These are phyloP conservation scores for Limnephilus rhombicus DNA, from an alignment of 2,888 invertebrate genomes.

Conservation along the genomic window DNA sequence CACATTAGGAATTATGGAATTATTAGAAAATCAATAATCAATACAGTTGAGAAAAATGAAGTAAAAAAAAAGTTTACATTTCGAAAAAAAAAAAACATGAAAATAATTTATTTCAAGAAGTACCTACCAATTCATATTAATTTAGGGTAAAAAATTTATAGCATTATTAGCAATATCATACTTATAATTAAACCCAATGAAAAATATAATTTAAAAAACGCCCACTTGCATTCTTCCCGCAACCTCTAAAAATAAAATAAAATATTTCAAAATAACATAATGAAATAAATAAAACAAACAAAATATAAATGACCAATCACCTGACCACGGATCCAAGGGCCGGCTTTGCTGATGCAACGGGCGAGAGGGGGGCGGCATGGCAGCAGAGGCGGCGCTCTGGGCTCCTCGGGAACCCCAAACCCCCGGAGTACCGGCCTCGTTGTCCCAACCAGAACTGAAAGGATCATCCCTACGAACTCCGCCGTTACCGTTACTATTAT, in stretches of 20 bases:
- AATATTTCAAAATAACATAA: constrained; percentile 38
- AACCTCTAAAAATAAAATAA: constrained; percentile 29
- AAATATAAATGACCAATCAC: constrained; percentile 71
- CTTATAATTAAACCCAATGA: background rate
- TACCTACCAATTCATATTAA: background rate
- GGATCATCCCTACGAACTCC: constrained; percentile 55
- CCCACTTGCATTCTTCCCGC: background rate
- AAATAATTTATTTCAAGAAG: background rate
- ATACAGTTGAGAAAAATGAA: background rate
- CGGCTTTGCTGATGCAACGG: constrained; percentile 74
- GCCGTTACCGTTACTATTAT: constrained; percentile 23
- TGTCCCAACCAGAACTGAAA: constrained; percentile 61
- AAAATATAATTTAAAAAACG: background rate
- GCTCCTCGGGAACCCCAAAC: constrained; percentile 62
- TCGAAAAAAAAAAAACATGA: background rate
- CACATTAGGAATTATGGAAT: background rate
- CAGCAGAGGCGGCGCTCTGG: constrained; percentile 66
- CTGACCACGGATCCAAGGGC: constrained; percentile 79
- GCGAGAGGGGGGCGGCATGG: constrained; percentile 60
- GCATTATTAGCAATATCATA: background rate
- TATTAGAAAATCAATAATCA: background rate
- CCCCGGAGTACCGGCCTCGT: constrained; percentile 48
- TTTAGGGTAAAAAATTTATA: background rate
- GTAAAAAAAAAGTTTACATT: background rate
- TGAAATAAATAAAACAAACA: constrained; percentile 59